Base-by-base conservation (phyloP, 2,113 vertebrate species). In the Tetrao urogallus region DNA sequence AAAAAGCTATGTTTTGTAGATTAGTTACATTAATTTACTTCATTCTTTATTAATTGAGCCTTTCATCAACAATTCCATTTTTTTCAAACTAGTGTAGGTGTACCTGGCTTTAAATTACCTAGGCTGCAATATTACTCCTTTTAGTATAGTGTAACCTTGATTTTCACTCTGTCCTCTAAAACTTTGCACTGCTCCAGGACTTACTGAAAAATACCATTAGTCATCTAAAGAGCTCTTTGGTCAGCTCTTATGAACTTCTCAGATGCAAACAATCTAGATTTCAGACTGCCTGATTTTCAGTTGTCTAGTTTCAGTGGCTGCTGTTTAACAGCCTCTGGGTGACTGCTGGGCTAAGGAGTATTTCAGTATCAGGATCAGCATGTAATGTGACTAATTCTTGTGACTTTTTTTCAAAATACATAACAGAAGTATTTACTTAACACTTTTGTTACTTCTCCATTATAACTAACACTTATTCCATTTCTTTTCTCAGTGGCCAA, bases 271-370 rank as follows among this genome's bases (percentile, higher is more conserved):
- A 60, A 86, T 81, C 45, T 81, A 70, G 38, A 38, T 38, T 38
- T 38, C 38, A 38, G n/a, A 91, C 19, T 2, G 73, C 30, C 45
- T 45, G 47, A 92, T 92, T 88, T 88, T 74, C 86, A 86, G 73
- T 91, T 50, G 34, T 77, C 90, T 71, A 63, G 42, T 7, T 86
- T 86, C 73, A 82, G 56, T 76, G 91, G 71, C 85, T 95, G 82
- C 88, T 93, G 45, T 77, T 95, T 80, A 88, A 86, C 82, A 60
- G 74, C 50, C 47, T 95, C 69, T 34, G 58, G 91, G 85, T 88
- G 92, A 91, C 28, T 65, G 20, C 43, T 86, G 50, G 12, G 66
- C 24, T 88, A 60, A 42, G 63, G 90, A 80, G 45, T 50, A 47
- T 91, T 90, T 91, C 4, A 0, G 20, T 73, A 89, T 89, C 79